Percentiles rank a stretch among this genome's conserved stretches.
These are phyloP conservation scores for Clarias laeviceps DNA, from an alignment of 2,797 vertebrate genomes.

Conservation along the genomic window DNA sequence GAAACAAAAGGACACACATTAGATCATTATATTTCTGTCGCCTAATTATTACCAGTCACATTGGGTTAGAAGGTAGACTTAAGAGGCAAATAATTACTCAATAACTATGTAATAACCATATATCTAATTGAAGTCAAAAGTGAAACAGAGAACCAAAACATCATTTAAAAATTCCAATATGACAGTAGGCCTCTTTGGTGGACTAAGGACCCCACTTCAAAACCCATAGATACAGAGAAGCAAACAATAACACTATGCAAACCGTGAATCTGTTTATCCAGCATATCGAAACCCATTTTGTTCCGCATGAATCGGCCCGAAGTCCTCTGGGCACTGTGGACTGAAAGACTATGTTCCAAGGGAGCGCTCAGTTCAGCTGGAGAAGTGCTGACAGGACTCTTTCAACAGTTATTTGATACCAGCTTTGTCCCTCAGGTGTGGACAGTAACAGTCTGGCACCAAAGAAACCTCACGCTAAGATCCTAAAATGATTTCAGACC, in stretches of 20 bases:
- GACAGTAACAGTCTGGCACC: constrained; percentile 12
- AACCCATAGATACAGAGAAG: background rate
- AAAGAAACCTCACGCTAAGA: constrained; percentile 2
- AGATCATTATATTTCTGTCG: background rate
- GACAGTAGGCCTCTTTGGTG: background rate
- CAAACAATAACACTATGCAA: background rate
- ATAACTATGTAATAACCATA: background rate
- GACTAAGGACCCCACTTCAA: background rate
- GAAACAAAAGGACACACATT: background rate
- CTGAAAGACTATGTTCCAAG: background rate
- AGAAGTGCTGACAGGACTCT: constrained; percentile 1
- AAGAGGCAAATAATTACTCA: background rate
- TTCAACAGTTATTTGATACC: constrained; percentile 19
- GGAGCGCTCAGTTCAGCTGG: constrained; percentile 7
- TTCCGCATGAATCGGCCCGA: background rate
- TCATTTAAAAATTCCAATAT: background rate
- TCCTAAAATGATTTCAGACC: constrained; percentile 15
- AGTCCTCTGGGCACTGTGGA: background rate
- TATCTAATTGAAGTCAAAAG: background rate
- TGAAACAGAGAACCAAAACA: background rate
- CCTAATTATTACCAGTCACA: too few relatives aligned
- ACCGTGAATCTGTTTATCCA: constrained; percentile 9
- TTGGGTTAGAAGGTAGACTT: background rate
- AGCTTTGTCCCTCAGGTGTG: background rate
- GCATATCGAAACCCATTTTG: background rate